Percentiles rank a stretch among this genome's conserved stretches.
phyloP scores from a whole-genome alignment of 2,888 invertebrate genomes.

The Protophormia terraenovae region DNA sequence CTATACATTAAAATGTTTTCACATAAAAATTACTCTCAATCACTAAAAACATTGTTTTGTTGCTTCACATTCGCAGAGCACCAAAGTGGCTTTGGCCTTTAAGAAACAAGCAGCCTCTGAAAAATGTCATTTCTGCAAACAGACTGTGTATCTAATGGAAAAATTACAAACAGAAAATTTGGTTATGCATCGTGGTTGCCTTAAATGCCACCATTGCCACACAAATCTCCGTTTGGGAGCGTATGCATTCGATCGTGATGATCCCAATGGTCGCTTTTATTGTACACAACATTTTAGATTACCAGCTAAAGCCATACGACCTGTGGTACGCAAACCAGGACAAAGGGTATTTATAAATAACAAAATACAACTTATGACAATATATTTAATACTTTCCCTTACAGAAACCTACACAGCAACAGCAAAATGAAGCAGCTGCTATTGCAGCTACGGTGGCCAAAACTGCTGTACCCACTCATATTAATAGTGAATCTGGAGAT shows the following conservation, averaged over 20 bases:
- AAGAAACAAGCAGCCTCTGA: conserved; percentile 87
- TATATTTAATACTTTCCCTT: neutral
- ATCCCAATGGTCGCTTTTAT: conserved; percentile 86
- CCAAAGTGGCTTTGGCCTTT: conserved; percentile 84
- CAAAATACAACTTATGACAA: neutral
- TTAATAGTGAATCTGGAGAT: conserved; percentile 66
- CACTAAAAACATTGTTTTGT: neutral
- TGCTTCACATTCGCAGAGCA: conserved; percentile 80
- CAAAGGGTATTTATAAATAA: conserved; percentile 70
- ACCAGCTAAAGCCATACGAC: conserved; percentile 82
- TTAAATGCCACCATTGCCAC: conserved; percentile 96
- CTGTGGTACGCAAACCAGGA: conserved; percentile 73
- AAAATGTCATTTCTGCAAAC: conserved; percentile 93
- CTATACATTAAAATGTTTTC: neutral
- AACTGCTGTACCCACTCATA: conserved; percentile 18
- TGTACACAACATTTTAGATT: conserved; percentile 89
- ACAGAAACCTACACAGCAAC: conserved; percentile 71
- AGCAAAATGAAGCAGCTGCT: conserved; percentile 47
- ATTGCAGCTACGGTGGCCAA: conserved; percentile 51
- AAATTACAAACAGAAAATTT: conserved; percentile 93
- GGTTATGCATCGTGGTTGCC: conserved; percentile 95
- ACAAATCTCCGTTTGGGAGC: conserved; percentile 90
- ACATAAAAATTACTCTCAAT: neutral
- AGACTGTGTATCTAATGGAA: conserved; percentile 96
- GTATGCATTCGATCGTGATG: conserved; percentile 88